Evolutionary conservation across 2,113 vertebrate species (phyloP), one percentile per base, ranked within the genome.

Genomic region (Danio rerio): DNA sequence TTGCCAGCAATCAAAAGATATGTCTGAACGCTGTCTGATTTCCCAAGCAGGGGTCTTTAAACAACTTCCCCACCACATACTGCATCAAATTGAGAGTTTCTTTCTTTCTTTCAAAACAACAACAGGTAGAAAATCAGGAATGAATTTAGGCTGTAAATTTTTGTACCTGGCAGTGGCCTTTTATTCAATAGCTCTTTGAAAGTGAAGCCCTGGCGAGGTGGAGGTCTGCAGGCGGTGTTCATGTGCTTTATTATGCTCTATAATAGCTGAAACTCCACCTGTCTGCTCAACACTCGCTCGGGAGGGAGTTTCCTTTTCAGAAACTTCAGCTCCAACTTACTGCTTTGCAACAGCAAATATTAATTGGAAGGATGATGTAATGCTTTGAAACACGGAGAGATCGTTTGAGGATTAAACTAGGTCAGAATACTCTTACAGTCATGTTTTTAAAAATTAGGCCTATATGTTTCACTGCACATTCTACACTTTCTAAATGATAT

Each of bases 351-450:
- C 42, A 59, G 7, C 40, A 59, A 20, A 8, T 66, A 66, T 65
- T 53, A 66, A 65, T 20, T 65, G 43, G 11, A 61, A 49, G 10
- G 47, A 43, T 78, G 76, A 78, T 78, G 76, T 65, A 78, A 78
- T 52, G 62, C 76, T n/a, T 43, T 78, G 76, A 53, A 78, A 66
- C 49, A 66, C 73, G 43, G 40, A 43, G 50, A 74, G 31, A 56
- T 56, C 13, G 47, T 52, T 31, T 9, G 18, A 49, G 18, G 43
- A 77, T 50, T 62, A 45, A 77, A 77, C 42, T 49, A 62, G 74
- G 56, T 76, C 56, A 75, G 18, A 49, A 47, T 20, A 16, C 7
- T 76, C 43, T 13, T 74, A 58, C 49, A 53, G 20, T 47, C 16
- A 18, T 68, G 9, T 20, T 47, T 69, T 69, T 69, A 68, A 47